phyloP scores from a whole-genome alignment of 2,888 invertebrate genomes.

The Malthinus flaveolus region DNA sequence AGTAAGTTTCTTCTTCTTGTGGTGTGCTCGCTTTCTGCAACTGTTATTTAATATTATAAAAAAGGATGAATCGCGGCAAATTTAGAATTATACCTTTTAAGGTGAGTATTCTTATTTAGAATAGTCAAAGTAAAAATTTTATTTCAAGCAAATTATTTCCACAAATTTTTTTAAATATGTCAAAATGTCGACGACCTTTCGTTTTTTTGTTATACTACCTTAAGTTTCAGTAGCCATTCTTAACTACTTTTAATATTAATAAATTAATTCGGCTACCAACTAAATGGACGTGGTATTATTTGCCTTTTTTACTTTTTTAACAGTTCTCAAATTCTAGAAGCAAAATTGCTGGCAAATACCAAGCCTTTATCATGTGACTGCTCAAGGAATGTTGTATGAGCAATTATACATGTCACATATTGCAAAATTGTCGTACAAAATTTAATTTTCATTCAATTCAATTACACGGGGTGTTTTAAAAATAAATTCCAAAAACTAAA shows the following conservation, averaged over 20 bases:
- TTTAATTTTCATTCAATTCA: constrained; percentile 12
- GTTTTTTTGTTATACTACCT: constrained; percentile 16
- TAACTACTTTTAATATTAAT: too few relatives aligned
- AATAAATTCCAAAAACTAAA: background rate
- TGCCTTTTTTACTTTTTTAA: background rate
- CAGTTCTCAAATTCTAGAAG: background rate
- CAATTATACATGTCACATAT: constrained; percentile 36
- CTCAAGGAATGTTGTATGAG: constrained; percentile 37
- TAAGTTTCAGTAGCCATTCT: constrained; percentile 7
- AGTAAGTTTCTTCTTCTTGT: constrained; percentile 21
- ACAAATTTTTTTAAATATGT: constrained; percentile 38
- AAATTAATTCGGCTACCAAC: background rate
- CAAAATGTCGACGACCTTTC: constrained; percentile 51
- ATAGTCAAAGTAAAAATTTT: constrained; percentile 8
- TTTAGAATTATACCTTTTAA: constrained; percentile 24
- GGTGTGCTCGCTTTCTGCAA: constrained; percentile 20
- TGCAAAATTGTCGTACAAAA: constrained; percentile 33
- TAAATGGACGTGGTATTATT: constrained; percentile 10
- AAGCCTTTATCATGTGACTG: constrained; percentile 41
- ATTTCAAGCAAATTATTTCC: constrained; percentile 26
- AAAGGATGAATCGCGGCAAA: constrained; percentile 31
- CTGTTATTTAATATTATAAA: constrained; percentile 24
- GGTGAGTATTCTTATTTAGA: constrained; percentile 25
- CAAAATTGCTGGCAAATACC: constrained; percentile 31
- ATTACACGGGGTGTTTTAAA: too few relatives aligned